A percentile compares a stretch with the other conserved stretches of the same genome.
Evolutionary conservation across 1,140 invertebrate genomes (phyloP).

Genomic region (Leptinotarsa undecemlineata): DNA sequence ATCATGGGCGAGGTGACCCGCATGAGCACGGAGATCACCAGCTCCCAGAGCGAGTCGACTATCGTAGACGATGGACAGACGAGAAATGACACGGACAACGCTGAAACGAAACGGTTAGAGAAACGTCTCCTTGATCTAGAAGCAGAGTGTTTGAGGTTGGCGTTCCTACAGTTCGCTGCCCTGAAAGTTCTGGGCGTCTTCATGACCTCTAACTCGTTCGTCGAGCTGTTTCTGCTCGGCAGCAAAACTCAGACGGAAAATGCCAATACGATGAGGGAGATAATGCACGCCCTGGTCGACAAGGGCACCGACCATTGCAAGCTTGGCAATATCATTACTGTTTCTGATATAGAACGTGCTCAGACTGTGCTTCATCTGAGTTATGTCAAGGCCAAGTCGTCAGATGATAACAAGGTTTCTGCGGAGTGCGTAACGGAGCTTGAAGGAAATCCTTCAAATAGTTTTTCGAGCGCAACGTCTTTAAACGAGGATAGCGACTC

Average conservation of each 20-base stretch:
- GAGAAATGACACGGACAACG: conserved; percentile 14
- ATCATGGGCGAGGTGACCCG: conserved; percentile 60
- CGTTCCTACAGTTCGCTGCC: conserved; percentile 62
- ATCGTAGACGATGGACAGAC: conserved; percentile 34
- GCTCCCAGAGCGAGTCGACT: conserved; percentile 40
- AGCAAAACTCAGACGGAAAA: conserved; percentile 31
- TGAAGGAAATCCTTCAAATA: neutral
- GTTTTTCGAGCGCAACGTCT: neutral
- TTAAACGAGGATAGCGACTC: neutral
- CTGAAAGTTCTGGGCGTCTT: conserved; percentile 60
- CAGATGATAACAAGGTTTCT: conserved; percentile 44
- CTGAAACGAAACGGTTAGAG: conserved; percentile 45
- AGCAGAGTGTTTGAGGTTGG: conserved; percentile 55
- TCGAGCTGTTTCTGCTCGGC: conserved; percentile 61
- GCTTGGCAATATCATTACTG: conserved; percentile 54
- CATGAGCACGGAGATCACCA: conserved; percentile 46
- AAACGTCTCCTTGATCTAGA: conserved; percentile 56
- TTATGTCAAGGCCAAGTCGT: conserved; percentile 53
- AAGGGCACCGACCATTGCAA: conserved; percentile 58
- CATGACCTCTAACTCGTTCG: conserved; percentile 51
- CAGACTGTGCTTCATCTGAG: conserved; percentile 60
- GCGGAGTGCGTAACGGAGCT: neutral
- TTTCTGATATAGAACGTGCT: conserved; percentile 62
- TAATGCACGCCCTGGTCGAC: conserved; percentile 55
- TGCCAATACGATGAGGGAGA: conserved; percentile 40